Percentiles rank a stretch among this genome's conserved stretches.
phyloP scores from a whole-genome alignment of 2,888 invertebrate genomes.

The Hetaerina titia region DNA sequence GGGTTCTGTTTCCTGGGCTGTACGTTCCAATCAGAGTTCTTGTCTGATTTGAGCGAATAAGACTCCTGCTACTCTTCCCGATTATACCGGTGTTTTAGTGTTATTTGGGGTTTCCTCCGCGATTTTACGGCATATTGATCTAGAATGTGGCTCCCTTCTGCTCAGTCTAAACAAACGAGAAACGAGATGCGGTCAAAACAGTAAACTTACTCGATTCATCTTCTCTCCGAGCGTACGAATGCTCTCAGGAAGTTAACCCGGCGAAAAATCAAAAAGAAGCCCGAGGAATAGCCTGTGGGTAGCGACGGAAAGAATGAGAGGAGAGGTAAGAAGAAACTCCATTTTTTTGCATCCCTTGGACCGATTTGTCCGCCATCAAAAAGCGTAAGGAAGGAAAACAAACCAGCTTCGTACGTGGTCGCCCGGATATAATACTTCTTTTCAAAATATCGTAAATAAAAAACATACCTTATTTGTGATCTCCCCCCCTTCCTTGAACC shows the following conservation, averaged over 20 bases:
- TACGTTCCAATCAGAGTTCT: no score
- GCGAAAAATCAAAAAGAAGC: not conserved
- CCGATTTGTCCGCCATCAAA: slow-evolving; percentile 13
- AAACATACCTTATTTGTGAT: not conserved
- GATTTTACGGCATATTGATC: no score
- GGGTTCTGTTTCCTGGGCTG: no score
- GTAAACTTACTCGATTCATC: not conserved
- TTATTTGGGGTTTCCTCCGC: no score
- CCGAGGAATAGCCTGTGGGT: not conserved
- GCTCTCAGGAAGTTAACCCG: not conserved
- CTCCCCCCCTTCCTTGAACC: not conserved
- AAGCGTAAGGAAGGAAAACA: not conserved
- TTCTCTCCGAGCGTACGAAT: not conserved
- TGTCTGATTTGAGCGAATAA: no score
- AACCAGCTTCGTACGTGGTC: not conserved
- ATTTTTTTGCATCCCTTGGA: not conserved
- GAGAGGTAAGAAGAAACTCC: not conserved
- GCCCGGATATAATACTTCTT: not conserved
- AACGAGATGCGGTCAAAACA: not conserved
- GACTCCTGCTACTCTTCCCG: no score
- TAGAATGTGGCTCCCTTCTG: no score
- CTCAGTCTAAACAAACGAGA: not conserved
- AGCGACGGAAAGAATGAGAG: not conserved
- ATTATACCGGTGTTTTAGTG: no score
- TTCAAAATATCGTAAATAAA: not conserved